phyloP scores from a whole-genome alignment of 2,797 vertebrate genomes.

The Sarcoramphus papa region DNA sequence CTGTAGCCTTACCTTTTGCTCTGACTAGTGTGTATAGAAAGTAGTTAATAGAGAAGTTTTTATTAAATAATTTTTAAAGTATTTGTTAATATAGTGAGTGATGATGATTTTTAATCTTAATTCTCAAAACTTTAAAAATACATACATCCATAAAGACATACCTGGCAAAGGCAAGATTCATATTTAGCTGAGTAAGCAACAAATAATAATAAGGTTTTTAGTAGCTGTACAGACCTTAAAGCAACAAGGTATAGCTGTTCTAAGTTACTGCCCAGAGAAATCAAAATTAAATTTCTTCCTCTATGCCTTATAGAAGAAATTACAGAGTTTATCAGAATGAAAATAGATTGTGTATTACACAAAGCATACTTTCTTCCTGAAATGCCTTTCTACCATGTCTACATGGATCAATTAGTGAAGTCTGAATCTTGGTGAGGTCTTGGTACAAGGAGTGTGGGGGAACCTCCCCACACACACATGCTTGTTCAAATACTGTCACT shows the following conservation, averaged over 20 bases:
- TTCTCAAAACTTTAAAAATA: background rate
- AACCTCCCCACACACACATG: fast-evolving
- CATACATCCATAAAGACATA: background rate
- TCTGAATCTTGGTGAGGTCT: background rate
- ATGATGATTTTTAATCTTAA: background rate
- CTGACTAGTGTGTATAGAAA: background rate
- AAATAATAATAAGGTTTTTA: background rate
- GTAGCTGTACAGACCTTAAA: background rate
- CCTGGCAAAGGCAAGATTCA: background rate
- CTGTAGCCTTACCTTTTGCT: background rate
- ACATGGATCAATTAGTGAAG: background rate
- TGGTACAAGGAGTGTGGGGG: background rate
- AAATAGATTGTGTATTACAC: background rate
- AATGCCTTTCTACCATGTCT: background rate
- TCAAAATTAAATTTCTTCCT: background rate
- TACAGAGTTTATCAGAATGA: background rate
- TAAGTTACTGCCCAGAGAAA: background rate
- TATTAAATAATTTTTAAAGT: background rate
- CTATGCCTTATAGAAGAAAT: background rate
- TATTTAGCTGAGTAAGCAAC: background rate
- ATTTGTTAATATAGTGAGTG: background rate
- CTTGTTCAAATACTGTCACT: background rate
- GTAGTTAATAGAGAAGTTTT: background rate
- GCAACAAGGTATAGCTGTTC: background rate
- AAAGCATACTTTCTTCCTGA: background rate